phyloP scores from a whole-genome alignment of 1,140 invertebrate species.

The Procambarus virginalis region DNA sequence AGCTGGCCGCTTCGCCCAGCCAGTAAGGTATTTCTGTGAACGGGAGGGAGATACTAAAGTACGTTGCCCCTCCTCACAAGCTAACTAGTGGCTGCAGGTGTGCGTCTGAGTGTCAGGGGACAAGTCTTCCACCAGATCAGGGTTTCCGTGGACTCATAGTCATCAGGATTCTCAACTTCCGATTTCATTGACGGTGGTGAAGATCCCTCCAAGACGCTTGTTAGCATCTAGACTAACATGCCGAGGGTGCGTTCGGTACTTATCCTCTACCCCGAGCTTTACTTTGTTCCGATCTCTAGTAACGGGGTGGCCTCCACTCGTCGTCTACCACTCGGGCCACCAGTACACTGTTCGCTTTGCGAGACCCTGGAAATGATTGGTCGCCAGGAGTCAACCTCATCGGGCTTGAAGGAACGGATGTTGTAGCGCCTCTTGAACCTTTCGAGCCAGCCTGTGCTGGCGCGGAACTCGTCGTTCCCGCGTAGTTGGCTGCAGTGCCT shows the following conservation, averaged over 20 bases:
- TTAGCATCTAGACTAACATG: background rate
- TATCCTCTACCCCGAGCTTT: background rate
- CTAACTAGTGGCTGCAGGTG: constrained; percentile 47
- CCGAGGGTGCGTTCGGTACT: background rate
- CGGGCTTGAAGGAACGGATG: constrained; percentile 41
- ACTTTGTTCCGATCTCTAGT: background rate
- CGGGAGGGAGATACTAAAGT: constrained; percentile 35
- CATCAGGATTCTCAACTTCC: constrained; percentile 13
- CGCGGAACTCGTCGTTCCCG: constrained; percentile 39
- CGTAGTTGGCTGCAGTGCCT: constrained; percentile 33
- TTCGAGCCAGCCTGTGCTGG: constrained; percentile 45
- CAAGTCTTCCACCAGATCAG: background rate
- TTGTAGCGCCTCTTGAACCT: constrained; percentile 51
- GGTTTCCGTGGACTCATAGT: background rate
- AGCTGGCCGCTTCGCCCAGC: constrained; percentile 36
- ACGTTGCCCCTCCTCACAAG: constrained; percentile 43
- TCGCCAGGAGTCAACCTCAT: constrained; percentile 24
- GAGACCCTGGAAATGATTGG: constrained; percentile 8
- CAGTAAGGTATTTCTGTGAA: constrained; percentile 52
- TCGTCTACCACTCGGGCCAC: constrained; percentile 7
- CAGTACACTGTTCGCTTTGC: background rate
- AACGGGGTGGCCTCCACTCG: constrained; percentile 1
- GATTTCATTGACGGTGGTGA: constrained; percentile 13
- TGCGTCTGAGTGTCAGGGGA: background rate
- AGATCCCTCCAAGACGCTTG: constrained; percentile 3